Base-by-base conservation (phyloP, 1,140 invertebrate genomes). In the Danaus plexippus region DNA sequence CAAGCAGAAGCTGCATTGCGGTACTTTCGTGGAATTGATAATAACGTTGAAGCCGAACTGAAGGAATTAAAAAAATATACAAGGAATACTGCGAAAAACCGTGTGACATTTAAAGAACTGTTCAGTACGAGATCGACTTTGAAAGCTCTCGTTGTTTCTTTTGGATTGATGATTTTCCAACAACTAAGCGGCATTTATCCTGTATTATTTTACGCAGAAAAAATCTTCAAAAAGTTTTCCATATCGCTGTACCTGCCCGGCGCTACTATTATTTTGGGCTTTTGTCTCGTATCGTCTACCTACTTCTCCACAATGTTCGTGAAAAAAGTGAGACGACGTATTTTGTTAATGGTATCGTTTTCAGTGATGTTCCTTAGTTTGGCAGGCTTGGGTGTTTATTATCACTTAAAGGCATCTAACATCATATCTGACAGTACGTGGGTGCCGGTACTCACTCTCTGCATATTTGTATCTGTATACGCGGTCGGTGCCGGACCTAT, bases 111-210 rank as follows among this genome's bases (percentile, higher is more conserved):
- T 57, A 84, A 77, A 46, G 78, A 88, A 49, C 61, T 90, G 4
- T 80, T 80, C 45, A 61, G 71, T 11, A 81, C 78, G n/a, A 83
- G 66, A 59, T 84, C 89, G 11, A 90, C 88, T 4, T 71, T 87
- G 18, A 90, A 88, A 72, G 87, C 88, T 11, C 64, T 89, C 2
- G 59, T 89, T 6, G 89, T 91, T 11, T 85, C 88, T 43, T 88
- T 90, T 47, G 82, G 84, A 66, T 86, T 96, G 0, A 95, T 96
- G 94, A 86, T 94, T 22, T 93, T 96, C 61, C 94, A 96, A 71
- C 94, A 96, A 70, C 81, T 95, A 18, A 92, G 90, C 53, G 94
- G 94, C 5, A 92, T 96, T 43, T 96, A 94, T 65, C 92, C 92
- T 1, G 89, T 96, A 32, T 91, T 95, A 53, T 95, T 95, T 69